These are phyloP conservation scores for Drosophila rubida DNA, from an alignment of 2,888 invertebrate genomes.

Conservation along the genomic window DNA sequence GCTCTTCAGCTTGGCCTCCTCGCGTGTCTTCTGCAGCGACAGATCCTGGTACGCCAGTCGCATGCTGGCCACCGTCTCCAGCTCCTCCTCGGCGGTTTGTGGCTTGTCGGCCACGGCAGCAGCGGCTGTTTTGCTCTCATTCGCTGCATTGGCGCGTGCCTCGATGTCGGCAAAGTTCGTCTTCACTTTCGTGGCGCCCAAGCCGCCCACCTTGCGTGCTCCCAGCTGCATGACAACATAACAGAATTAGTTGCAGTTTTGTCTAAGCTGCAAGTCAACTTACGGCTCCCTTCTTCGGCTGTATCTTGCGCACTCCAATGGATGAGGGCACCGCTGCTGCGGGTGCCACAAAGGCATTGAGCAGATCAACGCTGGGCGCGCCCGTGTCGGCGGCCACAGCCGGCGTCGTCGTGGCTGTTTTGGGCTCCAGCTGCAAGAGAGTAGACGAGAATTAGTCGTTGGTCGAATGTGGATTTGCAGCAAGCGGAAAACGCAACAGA, in stretches of 20 bases:
- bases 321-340: slow-evolving; percentile 87
- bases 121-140: slow-evolving; percentile 88
- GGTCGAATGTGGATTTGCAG: neutral
- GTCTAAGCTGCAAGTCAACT: slow-evolving; percentile 66
- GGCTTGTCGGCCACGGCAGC: slow-evolving; percentile 76
- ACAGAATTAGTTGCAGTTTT: neutral
- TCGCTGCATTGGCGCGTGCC: slow-evolving; percentile 93
- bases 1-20: slow-evolving; percentile 90
- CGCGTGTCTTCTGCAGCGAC: slow-evolving; percentile 88
- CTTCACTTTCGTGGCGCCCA: slow-evolving; percentile 97
- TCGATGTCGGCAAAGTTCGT: slow-evolving; percentile 98
- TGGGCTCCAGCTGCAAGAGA: slow-evolving; percentile 67
- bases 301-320: slow-evolving; percentile 90
- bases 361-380: slow-evolving; percentile 83
- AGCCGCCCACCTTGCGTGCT: slow-evolving; percentile 90
- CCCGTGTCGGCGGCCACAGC: slow-evolving; percentile 47
- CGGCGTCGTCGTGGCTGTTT: slow-evolving; percentile 36
- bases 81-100: slow-evolving; percentile 88
- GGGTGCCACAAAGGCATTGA: slow-evolving; percentile 78
- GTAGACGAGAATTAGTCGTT: neutral
- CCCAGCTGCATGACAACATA: slow-evolving; percentile 88
- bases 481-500: slow-evolving; percentile 11
- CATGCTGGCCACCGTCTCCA: slow-evolving; percentile 89
- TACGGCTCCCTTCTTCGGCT: slow-evolving; percentile 89
- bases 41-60: slow-evolving; percentile 92